Evolutionary conservation across 2,113 vertebrate genomes (phyloP), one percentile per base, ranked within the genome.

Genomic region (Centrocercus urophasianus): DNA sequence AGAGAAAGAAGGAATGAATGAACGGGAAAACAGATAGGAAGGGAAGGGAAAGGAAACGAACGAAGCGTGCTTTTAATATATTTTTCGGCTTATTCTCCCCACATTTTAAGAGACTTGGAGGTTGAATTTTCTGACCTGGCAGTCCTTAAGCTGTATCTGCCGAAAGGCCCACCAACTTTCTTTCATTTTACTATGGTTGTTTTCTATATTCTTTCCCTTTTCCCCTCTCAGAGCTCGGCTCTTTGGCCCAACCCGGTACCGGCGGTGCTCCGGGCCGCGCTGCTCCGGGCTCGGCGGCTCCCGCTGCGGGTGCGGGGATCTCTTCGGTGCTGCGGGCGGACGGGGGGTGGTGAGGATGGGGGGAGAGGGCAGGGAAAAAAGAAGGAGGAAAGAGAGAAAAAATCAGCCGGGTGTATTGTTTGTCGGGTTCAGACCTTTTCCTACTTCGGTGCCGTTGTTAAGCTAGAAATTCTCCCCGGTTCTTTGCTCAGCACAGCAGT

Each of bases 61-160:
- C 2, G 30, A 69, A 43, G 34, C 3, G 0, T 4, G 0, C 25
- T 13, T 57, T 78, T 64, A 36, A 6, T 7, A 0, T 32, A 17
- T 42, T 72, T 86, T 86, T 63, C 1, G 3, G 48, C 5, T 6
- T 47, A 18, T 72, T 43, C 17, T 57, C 40, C 19, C 27, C 40
- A 42, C 32, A 2, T 57, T 84, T 72, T 8, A 50, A 60, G 30
- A 22, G 34, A 34, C 17, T 60, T 10, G 3, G 16, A 81, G 25
- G 9, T 4, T 3, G 47, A 42, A 3, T 81, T 83, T 88, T 66
- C 60, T 11, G 22, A 20, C 27, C 73, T 60, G 27, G 15, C 5
- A 1, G 1, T 17, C 34, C 63, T 83, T 3, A 34, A 59, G 18
- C 11, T 28, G 24, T 3, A 38, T 30, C 50, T 42, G 38, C 20